Base-by-base conservation (phyloP, 2,888 invertebrate genomes). In the Temnothorax unifasciatus region DNA sequence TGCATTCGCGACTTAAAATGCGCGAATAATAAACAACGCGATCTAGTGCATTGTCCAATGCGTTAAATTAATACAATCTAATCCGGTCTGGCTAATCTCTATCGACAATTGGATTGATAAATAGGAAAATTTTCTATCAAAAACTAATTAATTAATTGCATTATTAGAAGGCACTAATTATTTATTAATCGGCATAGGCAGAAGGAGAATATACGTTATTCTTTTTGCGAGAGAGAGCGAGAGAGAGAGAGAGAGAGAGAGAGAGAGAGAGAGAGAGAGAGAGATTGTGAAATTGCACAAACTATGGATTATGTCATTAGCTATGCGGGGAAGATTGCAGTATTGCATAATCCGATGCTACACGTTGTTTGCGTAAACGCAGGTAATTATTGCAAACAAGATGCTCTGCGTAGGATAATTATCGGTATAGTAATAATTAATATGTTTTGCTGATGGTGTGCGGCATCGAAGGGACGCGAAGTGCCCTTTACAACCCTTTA, bases 401-500 rank as follows among this genome's bases (percentile, higher is more conserved):
- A 59, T 47, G 3, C 59, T 79, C 57, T 47, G 13, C 6, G 13
- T 21, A 68, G 34, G 18, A 59, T 79, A 79, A 79, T 79, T 79
- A 79, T 79, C 47, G 21, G 57, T 59, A 1, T 69, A 71, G 47
- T 59, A 71, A 71, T 79, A 79, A 79, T 79, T 71, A 59, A 79
- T 71, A 21, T 18, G 25, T 59, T 79, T 71, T 38, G 8, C 47
- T 41, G 13, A 8, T 13, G 8, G 34, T 25, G 34, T 41, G 38
- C 79, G n/a, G 29, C 15, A n/a, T 77, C 68, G 47, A 71, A 79
- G 59, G 34, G 15, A 44, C 71, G 47, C 68, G 2, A 54, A 71
- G 18, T 79, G 79, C 71, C 71, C 59, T 79, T 79, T 59, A 57
- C 21, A 57, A 69, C 34, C 77, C 44, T 69, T 57, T 79, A 64